Conservation (phyloP, 2,113 vertebrate species). For the Cololabis saira region DNA sequence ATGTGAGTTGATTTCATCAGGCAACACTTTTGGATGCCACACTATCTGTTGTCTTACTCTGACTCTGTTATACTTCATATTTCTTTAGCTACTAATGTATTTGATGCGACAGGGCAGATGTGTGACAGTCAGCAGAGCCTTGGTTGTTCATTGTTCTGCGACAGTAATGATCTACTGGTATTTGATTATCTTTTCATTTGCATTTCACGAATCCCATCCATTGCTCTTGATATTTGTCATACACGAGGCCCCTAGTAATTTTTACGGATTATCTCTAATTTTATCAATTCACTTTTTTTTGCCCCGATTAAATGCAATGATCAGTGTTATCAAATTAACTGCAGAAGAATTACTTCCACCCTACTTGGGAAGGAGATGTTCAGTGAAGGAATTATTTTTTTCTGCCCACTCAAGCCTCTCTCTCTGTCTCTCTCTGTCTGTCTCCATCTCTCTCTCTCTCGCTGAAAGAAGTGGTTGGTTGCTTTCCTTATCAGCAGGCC, state of each 20-base stretch:
- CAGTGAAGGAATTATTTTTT: slow-evolving; percentile 36
- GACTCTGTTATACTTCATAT: slow-evolving; percentile 36
- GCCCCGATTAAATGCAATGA: slow-evolving; percentile 28
- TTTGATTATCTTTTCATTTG: slow-evolving; percentile 9
- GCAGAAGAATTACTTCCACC: slow-evolving; percentile 43
- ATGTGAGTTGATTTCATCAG: slow-evolving; percentile 78
- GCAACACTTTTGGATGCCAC: slow-evolving; percentile 70
- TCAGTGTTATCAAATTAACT: slow-evolving; percentile 42
- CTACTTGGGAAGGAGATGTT: slow-evolving; percentile 39
- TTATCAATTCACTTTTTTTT: not conserved
- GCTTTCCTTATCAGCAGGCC: slow-evolving; percentile 38
- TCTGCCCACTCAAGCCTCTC: slow-evolving; percentile 29
- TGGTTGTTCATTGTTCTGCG: slow-evolving; percentile 30
- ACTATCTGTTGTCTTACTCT: slow-evolving; percentile 36
- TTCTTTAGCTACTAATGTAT: slow-evolving; percentile 44
- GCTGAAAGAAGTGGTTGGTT: not conserved
- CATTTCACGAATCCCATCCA: not conserved
- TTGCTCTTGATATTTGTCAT: not conserved
- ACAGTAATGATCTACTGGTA: not conserved
- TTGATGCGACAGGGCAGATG: slow-evolving; percentile 29
- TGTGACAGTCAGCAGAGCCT: slow-evolving; percentile 24
- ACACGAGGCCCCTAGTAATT: not conserved
- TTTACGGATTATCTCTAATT: slow-evolving; percentile 18
- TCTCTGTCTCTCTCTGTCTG: not conserved
- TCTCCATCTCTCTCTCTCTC: slow-evolving; percentile 13